Evolutionary conservation across 2,113 vertebrate genomes (phyloP), one percentile per base, ranked within the genome.

Genomic region (Microcebus jonahi): DNA sequence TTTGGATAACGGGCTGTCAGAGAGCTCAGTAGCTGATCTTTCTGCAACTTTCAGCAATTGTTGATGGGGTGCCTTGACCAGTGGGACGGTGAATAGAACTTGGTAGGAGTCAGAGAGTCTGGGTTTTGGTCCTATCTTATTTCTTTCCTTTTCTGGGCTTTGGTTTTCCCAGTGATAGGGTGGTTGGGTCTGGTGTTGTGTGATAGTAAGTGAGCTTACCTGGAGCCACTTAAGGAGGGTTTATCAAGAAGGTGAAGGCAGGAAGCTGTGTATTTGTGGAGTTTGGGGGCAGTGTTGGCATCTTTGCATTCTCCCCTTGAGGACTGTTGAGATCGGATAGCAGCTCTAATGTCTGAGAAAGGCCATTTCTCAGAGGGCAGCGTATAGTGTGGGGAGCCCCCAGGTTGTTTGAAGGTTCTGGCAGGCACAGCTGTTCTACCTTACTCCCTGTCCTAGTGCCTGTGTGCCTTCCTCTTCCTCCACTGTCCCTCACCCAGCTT

Each of bases 11-110:
- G 70, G 61, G 42, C 86, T 50, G 6, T 91, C 36, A 31, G 67
- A 10, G 11, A 91, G 36, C 17, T 82, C n/a, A 50, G 31, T 55
- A 63, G 68, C 76, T 86, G 20, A 13, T 48, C 48, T 68, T 88
- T 67, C 76, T 95, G 53, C 50, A 86, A 29, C 25, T 23, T 87
- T 91, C 53, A 67, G 77, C 88, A 96, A 50, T 71, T 92, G 67
- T 80, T 88, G 20, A 11, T 90, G 59, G 29, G n/a, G 55, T 9
- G 0, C 17, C 50, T 88, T 82, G 39, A 70, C 50, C 29, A 45
- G 50, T n/a, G 50, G 10, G n/a, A 12, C 31, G 7, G 42, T 81
- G 80, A 45, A 39, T 65, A 15, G 68, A 27, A 29, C 76, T 82
- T 39, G 48, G 65, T 36, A 11, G 50, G 55, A 57, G 55, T 57